Evolutionary conservation across 2,888 invertebrate genomes (phyloP), one percentile per base, ranked within the genome.

Genomic region (Rhingia campestris): DNA sequence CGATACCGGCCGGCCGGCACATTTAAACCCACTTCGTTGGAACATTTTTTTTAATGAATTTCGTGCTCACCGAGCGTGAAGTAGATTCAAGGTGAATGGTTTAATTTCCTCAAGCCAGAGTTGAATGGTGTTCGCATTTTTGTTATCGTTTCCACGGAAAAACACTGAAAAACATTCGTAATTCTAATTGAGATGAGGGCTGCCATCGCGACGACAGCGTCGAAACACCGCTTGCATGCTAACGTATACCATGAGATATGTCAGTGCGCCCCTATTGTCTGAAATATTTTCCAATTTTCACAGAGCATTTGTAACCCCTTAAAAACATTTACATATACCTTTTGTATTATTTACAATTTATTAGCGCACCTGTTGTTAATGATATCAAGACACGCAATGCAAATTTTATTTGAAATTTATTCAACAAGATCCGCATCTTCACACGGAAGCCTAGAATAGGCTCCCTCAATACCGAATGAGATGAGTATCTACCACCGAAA

Each of bases 11-110:
- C 22, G 22, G 22, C 22, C 22, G 22, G 22, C 22, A 22, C 2
- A 2, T 22, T 22, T 22, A 22, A 22, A 63, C 58, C 74, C 79
- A 74, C n/a, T 54, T 35, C 49, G 56, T 43, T 35, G 35, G 63
- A 74, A 80, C 69, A 84, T 80, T 69, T 41, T 51, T 56, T 66
- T 35, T 49, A 73, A 73, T 79, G 63, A 61, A 56, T 61, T 74
- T 70, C 70, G 70, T 75, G 84, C 54, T 80, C 80, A 70, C 47
- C 59, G 75, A 80, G 80, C 84, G 80, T 80, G 84, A 84, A 84
- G 80, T 80, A 59, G 70, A 80, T 84, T 80, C 84, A 84, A 84
- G 84, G 84, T 84, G 84, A 84, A 84, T 61, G 33, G 54, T 66
- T 84, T 80, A 75, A 80, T 75, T 80, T 75, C 73, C 69, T 51